A percentile compares a stretch with the other conserved stretches of the same genome.
Evolutionary conservation across 1,140 invertebrate genomes (phyloP).

Genomic region (Dufourea novaeangliae): DNA sequence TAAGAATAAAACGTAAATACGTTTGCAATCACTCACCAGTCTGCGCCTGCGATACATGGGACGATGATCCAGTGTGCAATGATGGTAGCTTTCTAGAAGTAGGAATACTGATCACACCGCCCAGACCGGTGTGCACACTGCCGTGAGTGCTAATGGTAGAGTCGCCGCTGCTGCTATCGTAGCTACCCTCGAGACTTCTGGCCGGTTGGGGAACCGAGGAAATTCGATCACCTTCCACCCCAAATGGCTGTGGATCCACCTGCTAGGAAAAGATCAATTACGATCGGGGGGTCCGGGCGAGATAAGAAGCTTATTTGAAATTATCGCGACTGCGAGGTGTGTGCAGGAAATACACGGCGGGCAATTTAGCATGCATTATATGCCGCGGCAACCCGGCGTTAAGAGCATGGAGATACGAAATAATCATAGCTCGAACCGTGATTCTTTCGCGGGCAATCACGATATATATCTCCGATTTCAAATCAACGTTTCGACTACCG

Average conservation of each 20-base stretch:
- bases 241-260: conserved; percentile 71
- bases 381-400: background rate
- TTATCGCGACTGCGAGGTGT: conserved; percentile 12
- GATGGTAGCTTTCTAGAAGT: conserved; percentile 72
- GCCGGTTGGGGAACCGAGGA: conserved; percentile 49
- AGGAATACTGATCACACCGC: conserved; percentile 73
- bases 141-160: conserved; percentile 68
- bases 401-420: background rate
- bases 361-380: conserved; percentile 10
- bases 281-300: conserved; percentile 21
- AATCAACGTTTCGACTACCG: background rate
- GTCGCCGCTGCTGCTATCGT: conserved; percentile 63
- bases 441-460: conserved; percentile 7
- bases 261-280: conserved; percentile 66
- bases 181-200: conserved; percentile 64
- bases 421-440: conserved; percentile 12
- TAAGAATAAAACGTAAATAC: background rate
- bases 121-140: conserved; percentile 68
- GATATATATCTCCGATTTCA: conserved; percentile 16
- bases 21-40: conserved; percentile 50
- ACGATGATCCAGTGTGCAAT: conserved; percentile 50
- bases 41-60: conserved; percentile 44
- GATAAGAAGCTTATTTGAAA: conserved; percentile 2
- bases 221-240: conserved; percentile 25
- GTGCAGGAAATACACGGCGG: background rate